Evolutionary conservation across 2,888 invertebrate species (phyloP), one percentile per base, ranked within the genome.

Genomic region (Athalia cordata): DNA sequence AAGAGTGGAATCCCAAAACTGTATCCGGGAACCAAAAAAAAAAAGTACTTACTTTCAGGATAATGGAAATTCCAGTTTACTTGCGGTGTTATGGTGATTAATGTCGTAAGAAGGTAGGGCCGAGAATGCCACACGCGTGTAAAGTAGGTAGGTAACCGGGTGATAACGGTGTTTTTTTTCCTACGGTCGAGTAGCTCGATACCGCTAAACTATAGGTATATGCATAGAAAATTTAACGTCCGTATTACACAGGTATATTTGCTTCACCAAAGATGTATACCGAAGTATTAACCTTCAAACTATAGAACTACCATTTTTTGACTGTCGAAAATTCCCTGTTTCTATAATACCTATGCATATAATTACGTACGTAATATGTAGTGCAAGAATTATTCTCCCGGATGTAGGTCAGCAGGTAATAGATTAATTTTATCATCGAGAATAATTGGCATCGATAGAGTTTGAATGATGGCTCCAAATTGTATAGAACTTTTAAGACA

Each of bases 111-210:
- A 75, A 72, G 75, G 75, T 75, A 75, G 75, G 75, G 75, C 52
- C 62, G 75, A 50, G 81, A 80, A 87, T 87, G 85, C 86, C 87
- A 84, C 82, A 81, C 84, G 85, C 84, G 85, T 83, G 86, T 84
- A 87, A 86, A 87, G 86, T 86, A 87, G 75, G 86, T 79, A 82
- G 84, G 83, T 84, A 82, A 82, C 81, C 79, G 79, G 67, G 78
- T 74, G 79, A 75, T 89, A 89, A 89, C 89, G 89, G 89, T 83
- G 85, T 86, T 88, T 87, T 88, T 83, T 76, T 47, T 64, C 55
- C 62, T 78, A 75, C 9, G 72, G 57, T 70, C 82, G 85, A 85
- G 86, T 85, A 86, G 64, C 75, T 75, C 50, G 45, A 29, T 64
- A 50, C 64, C 50, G 62, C 62, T 64, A 75, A 64, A 61, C 75